phyloP scores from a whole-genome alignment of 1,140 invertebrate species.

The Carcinoscorpius rotundicauda region DNA sequence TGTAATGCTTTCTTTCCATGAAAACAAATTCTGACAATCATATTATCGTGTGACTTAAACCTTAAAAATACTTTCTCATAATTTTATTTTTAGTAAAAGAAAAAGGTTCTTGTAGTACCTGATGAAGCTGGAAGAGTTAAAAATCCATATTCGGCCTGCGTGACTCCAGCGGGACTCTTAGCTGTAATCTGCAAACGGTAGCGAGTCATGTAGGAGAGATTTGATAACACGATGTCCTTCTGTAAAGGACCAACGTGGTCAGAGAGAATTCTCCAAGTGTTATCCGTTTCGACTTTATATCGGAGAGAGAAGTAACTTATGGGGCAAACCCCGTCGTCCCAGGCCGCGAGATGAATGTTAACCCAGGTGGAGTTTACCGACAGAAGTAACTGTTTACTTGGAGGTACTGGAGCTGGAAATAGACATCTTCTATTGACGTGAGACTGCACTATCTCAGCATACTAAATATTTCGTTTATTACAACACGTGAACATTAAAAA shows the following conservation, averaged over 20 bases:
- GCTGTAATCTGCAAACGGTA: constrained; percentile 34
- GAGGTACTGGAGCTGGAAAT: constrained; percentile 12
- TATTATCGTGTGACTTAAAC: too few species aligned
- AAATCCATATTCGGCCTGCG: constrained; percentile 50
- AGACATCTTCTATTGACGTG: background rate
- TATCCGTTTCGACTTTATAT: constrained; percentile 40
- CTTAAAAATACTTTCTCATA: too few species aligned
- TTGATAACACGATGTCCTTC: too few species aligned
- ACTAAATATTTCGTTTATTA: too few species aligned
- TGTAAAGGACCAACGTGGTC: too few species aligned
- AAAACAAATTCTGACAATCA: too few species aligned
- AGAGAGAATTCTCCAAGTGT: constrained; percentile 5
- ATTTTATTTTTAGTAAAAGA: too few species aligned
- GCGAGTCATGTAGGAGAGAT: constrained; percentile 21
- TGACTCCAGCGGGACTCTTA: constrained; percentile 34
- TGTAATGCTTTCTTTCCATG: too few species aligned
- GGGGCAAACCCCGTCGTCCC: constrained; percentile 79
- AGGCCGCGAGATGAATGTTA: constrained; percentile 72
- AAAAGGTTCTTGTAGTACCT: too few species aligned
- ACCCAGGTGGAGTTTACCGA: constrained; percentile 70
- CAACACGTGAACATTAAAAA: too few species aligned
- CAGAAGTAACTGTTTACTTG: constrained; percentile 31
- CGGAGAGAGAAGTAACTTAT: constrained; percentile 77
- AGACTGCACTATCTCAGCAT: too few species aligned
- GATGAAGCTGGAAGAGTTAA: constrained; percentile 45